phyloP scores from a whole-genome alignment of 2,797 vertebrate genomes.

The Heteromormyrus szaboi region DNA sequence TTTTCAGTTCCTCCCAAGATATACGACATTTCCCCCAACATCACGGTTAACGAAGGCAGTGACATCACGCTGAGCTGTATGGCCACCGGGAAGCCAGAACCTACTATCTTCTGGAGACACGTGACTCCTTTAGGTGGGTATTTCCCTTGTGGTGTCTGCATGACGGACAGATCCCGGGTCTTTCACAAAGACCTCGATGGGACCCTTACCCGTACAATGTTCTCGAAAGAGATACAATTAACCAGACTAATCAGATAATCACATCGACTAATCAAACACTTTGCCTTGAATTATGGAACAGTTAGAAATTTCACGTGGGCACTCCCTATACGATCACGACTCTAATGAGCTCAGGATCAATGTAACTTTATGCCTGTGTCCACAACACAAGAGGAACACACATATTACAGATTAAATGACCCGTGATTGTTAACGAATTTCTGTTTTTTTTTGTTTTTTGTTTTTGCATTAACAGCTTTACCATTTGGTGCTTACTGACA shows the following conservation, averaged over 20 bases:
- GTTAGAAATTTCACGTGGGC: neutral
- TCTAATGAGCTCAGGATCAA: neutral
- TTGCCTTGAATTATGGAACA: neutral
- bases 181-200: neutral
- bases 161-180: neutral
- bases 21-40: slow-evolving; percentile 60
- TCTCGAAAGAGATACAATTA: neutral
- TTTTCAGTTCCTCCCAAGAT: slow-evolving; percentile 73
- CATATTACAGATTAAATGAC: neutral
- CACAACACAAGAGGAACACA: neutral
- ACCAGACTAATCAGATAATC: neutral
- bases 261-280: neutral
- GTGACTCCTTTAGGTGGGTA: slow-evolving; percentile 67
- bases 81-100: slow-evolving; percentile 70
- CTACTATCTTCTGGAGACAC: slow-evolving; percentile 70
- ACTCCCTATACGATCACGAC: neutral
- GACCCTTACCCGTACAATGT: neutral
- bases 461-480: neutral
- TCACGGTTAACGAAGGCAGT: slow-evolving; percentile 67
- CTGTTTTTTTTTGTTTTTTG: neutral
- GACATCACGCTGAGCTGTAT: slow-evolving; percentile 66
- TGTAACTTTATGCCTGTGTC: neutral
- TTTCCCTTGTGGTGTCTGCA: neutral
- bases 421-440: neutral
- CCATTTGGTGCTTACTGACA: neutral